A percentile compares a stretch with the other conserved stretches of the same genome.
Evolutionary conservation across 2,113 vertebrate species (phyloP).

Genomic region (Grammomys dolichurus): DNA sequence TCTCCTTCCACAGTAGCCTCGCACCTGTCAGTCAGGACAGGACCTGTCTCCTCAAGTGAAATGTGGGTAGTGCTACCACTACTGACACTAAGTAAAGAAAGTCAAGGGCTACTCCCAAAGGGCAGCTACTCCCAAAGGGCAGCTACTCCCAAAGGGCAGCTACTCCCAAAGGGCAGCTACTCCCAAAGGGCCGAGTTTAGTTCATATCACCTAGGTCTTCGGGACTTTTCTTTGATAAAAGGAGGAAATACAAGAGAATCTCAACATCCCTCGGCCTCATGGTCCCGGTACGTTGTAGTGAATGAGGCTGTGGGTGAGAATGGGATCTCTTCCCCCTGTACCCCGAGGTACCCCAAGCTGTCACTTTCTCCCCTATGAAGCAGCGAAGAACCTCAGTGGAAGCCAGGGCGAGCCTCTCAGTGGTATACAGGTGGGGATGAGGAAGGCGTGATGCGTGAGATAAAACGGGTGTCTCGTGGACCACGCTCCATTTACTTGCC

Average conservation of each 20-base stretch:
- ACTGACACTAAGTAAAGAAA: accelerated
- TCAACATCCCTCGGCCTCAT: too few species aligned
- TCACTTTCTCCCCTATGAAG: background rate
- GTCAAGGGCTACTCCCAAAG: background rate
- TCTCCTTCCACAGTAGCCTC: background rate
- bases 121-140: too few species aligned
- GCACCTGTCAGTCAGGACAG: background rate
- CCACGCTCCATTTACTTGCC: accelerated
- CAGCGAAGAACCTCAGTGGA: accelerated
- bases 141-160: too few species aligned
- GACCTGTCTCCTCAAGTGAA: accelerated
- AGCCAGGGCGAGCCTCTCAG: accelerated
- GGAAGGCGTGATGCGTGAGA: accelerated
- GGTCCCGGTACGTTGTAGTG: accelerated
- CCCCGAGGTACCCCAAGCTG: background rate
- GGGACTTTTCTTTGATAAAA: background rate
- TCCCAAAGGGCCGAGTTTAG: background rate
- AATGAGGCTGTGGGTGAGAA: background rate
- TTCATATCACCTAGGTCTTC: background rate
- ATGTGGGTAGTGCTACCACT: background rate
- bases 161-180: too few species aligned
- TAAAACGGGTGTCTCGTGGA: accelerated
- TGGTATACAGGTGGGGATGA: accelerated
- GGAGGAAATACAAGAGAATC: background rate
- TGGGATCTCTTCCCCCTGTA: accelerated